Base-by-base conservation (phyloP, 2,888 invertebrate genomes). In the Salpingus planirostris region DNA sequence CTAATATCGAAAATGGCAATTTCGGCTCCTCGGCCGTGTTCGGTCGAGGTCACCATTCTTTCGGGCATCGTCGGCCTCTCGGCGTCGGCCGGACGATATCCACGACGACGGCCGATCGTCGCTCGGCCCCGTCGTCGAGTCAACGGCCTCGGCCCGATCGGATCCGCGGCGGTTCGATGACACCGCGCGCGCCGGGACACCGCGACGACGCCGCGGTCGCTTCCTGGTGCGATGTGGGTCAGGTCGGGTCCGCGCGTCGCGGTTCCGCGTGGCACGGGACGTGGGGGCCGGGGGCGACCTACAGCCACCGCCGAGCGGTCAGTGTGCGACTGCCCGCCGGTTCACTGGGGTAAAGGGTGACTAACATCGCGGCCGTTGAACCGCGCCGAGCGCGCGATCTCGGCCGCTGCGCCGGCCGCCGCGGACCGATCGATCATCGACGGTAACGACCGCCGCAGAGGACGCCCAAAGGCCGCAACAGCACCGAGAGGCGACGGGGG, bases 281-380 rank as follows among this genome's bases (percentile, higher is more conserved):
- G 38, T 31, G 43, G 46, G 49, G 47, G 43, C 43, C 43, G 50
- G 43, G 45, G 43, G 37, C 53, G 53, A 58, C 57, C 60, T 59
- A 59, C 59, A 62, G 55, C 51, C 52, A 50, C 42, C 30, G 33
- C 30, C 15, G 29, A 12, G 38, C 61, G 64, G 64, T 64, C 64
- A 64, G 63, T 64, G 61, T 64, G 65, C 64, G 62, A 64, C 53
- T 63, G 64, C 55, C 62, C 64, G 63, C 48, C 55, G 60, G 64
- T 64, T 65, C 61, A 64, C 63, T 64, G 54, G 65, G 64, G 59
- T 64, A 64, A 60, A 63, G 63, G 64, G 65, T 64, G 61, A 64
- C 53, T 62, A 62, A 62, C 62, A n/a, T n/a, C 63, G 59, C 44
- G 62, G 59, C 50, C 59, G 48, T 49, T 56, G 60, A 58, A 47